phyloP scores from a whole-genome alignment of 1,140 invertebrate species.

The Lepidurus arcticus region DNA sequence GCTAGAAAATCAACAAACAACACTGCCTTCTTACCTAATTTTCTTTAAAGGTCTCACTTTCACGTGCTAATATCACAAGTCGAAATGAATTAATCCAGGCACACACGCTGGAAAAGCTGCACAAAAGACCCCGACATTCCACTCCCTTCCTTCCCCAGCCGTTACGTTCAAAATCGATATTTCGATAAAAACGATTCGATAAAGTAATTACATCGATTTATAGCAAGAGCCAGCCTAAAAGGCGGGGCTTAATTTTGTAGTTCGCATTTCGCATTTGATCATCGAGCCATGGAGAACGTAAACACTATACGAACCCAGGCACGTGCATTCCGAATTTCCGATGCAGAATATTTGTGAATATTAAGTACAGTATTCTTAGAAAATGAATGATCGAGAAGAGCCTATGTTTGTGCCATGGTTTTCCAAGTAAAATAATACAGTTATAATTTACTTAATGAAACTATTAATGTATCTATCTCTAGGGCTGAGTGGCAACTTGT shows the following conservation, averaged over 20 bases:
- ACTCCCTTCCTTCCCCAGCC: conserved; percentile 20
- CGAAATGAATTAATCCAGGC: background rate
- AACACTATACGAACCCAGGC: too few species aligned
- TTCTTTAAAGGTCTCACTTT: background rate
- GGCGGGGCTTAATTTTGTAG: too few species aligned
- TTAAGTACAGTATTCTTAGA: too few species aligned
- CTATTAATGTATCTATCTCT: conserved; percentile 38
- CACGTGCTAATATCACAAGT: background rate
- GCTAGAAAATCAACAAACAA: background rate
- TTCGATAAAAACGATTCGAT: background rate
- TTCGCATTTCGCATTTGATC: too few species aligned
- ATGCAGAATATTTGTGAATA: too few species aligned
- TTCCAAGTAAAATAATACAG: conserved; percentile 34
- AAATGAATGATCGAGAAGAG: background rate
- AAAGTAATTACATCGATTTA: background rate
- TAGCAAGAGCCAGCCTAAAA: background rate
- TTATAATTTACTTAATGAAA: conserved; percentile 24
- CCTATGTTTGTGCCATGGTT: conserved; percentile 36
- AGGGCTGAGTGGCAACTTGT: conserved; percentile 55
- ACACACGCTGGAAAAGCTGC: conserved; percentile 9
- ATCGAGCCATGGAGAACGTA: too few species aligned
- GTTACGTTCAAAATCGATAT: background rate
- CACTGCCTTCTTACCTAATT: background rate
- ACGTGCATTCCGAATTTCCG: too few species aligned
- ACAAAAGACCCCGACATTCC: conserved; percentile 19